Evolutionary conservation across 2,888 invertebrate species (phyloP).

Genomic region (Cephus nigrinus): DNA sequence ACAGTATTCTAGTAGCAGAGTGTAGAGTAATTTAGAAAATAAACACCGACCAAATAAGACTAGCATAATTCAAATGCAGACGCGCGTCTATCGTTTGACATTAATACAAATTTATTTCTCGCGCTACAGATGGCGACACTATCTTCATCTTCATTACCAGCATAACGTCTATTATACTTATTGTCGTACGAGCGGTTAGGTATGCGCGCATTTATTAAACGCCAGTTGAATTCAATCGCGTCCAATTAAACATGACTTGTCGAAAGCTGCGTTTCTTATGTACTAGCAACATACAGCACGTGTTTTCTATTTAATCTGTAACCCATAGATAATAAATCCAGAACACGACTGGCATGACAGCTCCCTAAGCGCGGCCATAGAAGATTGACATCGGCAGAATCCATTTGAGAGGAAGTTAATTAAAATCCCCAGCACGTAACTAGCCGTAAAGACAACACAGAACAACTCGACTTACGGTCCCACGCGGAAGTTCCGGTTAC

Average conservation of each 20-base stretch:
- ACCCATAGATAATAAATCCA: neutral
- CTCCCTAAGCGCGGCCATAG: neutral
- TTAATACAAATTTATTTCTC: constrained; percentile 8
- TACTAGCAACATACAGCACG: neutral
- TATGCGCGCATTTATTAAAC: constrained; percentile 11
- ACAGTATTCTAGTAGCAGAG: neutral
- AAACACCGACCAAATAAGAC: neutral
- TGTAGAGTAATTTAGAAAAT: neutral
- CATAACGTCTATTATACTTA: neutral
- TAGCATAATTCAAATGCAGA: neutral
- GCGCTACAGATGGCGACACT: constrained; percentile 12
- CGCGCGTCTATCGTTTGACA: neutral
- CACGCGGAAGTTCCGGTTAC: constrained; percentile 3
- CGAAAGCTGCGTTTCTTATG: neutral
- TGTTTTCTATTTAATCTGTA: neutral
- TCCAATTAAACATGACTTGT: constrained; percentile 11
- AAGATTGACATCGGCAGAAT: neutral
- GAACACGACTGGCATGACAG: neutral
- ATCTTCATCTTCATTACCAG: neutral
- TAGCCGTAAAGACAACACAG: neutral
- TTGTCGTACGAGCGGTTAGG: neutral
- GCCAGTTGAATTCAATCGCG: constrained; percentile 17
- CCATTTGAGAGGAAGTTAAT: neutral
- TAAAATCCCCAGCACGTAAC: neutral
- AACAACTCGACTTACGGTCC: neutral